Conservation (phyloP, 2,113 vertebrate species). For the Ctenodactylus gundi region DNA sequence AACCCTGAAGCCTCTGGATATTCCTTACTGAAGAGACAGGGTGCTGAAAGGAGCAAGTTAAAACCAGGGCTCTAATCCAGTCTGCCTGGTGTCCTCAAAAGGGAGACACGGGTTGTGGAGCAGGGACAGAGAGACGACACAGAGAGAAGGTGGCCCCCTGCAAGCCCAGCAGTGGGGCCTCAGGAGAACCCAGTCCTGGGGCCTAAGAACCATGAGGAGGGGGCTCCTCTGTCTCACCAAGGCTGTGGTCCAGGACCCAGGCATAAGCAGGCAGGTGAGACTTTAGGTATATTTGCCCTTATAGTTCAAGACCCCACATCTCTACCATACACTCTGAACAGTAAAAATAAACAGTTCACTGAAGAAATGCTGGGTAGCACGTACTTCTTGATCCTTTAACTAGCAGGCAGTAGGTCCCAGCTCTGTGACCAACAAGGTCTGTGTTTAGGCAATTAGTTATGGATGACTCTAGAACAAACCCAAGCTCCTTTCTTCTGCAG, state of each 20-base stretch:
- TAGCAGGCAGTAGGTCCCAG: background rate
- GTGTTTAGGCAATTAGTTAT: background rate
- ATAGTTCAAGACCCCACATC: background rate
- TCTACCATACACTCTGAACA: background rate
- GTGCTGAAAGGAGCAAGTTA: background rate
- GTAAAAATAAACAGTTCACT: background rate
- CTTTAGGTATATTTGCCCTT: background rate
- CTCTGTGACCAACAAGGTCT: background rate
- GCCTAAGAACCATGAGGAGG: background rate
- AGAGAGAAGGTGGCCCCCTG: background rate
- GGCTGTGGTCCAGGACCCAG: no score
- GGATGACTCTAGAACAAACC: background rate
- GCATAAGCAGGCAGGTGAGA: background rate
- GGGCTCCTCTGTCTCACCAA: no score
- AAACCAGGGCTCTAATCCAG: background rate
- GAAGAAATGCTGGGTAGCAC: background rate
- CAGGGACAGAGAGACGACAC: background rate
- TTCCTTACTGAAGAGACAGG: background rate
- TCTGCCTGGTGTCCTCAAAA: background rate
- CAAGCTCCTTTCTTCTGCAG: background rate
- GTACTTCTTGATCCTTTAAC: background rate
- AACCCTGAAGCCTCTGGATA: background rate
- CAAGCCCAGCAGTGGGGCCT: background rate
- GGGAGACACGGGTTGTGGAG: background rate
- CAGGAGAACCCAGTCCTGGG: background rate